Percentiles rank a stretch among this genome's conserved stretches.
phyloP scores from a whole-genome alignment of 2,888 invertebrate species.

The Tetragonisca angustula region DNA sequence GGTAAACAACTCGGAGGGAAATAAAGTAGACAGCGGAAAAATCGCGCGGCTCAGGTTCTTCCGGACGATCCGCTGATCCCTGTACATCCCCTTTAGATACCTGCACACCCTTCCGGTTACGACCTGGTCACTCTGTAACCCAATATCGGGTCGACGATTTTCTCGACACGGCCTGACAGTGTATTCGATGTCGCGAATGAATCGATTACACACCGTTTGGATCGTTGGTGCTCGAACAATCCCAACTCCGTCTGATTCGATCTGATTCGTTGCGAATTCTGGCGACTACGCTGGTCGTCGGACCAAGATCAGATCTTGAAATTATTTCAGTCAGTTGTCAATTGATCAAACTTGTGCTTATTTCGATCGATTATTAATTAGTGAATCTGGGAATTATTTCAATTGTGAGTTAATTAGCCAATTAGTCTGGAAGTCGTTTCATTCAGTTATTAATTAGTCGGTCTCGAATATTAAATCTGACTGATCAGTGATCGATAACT shows the following conservation, averaged over 20 bases:
- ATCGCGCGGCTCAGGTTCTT: conserved; percentile 45
- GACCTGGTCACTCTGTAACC: conserved; percentile 63
- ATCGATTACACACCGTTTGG: conserved; percentile 9
- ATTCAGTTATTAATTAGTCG: too few species aligned
- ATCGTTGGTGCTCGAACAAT: conserved; percentile 5
- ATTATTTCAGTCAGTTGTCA: too few species aligned
- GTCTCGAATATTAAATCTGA: too few species aligned
- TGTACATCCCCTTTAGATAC: conserved; percentile 70
- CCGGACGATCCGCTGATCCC: conserved; percentile 51
- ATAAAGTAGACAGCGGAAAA: conserved; percentile 51
- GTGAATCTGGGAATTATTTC: too few species aligned
- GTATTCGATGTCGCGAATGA: conserved; percentile 54
- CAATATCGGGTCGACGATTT: conserved; percentile 63
- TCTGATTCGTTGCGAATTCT: background rate
- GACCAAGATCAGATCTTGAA: too few species aligned
- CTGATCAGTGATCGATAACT: too few species aligned
- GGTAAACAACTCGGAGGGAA: conserved; percentile 28
- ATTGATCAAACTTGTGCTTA: too few species aligned
- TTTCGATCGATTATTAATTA: too few species aligned
- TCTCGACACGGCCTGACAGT: conserved; percentile 56
- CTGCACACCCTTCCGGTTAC: conserved; percentile 58
- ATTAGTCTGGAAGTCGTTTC: too few species aligned
- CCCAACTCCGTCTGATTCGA: background rate
- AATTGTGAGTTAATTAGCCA: too few species aligned
- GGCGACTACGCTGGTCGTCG: too few species aligned